phyloP scores from a whole-genome alignment of 2,888 invertebrate species.

The Clunio marinus region DNA sequence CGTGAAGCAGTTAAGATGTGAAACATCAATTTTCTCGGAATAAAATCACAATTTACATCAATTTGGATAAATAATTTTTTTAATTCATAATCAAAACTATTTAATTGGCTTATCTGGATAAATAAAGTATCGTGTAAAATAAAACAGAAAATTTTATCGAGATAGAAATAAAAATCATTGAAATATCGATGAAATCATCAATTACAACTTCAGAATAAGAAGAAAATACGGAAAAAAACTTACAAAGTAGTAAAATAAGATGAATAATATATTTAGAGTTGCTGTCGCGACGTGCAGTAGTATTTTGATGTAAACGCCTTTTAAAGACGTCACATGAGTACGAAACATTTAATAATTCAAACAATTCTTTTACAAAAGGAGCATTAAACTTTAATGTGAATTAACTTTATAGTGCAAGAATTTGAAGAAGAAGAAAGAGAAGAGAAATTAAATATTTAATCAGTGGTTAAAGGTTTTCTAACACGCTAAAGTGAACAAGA shows the following conservation, averaged over 20 bases:
- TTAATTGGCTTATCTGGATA: too few species aligned
- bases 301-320: constrained; percentile 31
- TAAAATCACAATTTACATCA: background rate
- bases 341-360: background rate
- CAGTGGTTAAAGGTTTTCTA: constrained; percentile 2
- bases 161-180: too few species aligned
- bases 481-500: background rate
- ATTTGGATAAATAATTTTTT: background rate
- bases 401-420: constrained; percentile 11
- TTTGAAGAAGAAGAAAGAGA: background rate
- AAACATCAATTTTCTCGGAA: constrained; percentile 1
- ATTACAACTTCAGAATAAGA: background rate
- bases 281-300: constrained; percentile 9
- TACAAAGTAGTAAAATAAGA: background rate
- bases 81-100: too few species aligned
- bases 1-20: constrained; percentile 10
- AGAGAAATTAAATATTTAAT: background rate
- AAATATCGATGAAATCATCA: constrained; percentile 13
- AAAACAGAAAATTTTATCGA: too few species aligned
- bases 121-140: too few species aligned
- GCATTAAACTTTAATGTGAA: constrained; percentile 14
- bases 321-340: background rate
- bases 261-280: background rate
- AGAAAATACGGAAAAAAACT: background rate
- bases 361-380: background rate